phyloP scores from a whole-genome alignment of 2,888 invertebrate species.

The Zaprionus bogoriensis region DNA sequence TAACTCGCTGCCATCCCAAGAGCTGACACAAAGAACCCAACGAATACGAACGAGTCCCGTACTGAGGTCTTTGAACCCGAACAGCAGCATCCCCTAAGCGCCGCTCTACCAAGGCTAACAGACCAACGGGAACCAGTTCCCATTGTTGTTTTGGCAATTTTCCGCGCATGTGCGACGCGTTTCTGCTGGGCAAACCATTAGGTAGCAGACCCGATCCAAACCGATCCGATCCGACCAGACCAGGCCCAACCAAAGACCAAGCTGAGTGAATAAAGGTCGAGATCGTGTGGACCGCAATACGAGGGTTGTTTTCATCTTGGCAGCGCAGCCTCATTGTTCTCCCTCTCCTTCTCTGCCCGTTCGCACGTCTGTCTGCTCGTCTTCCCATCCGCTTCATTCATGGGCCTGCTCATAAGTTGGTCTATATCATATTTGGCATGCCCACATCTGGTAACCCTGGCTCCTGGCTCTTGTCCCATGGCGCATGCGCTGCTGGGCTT shows the following conservation, averaged over 20 bases:
- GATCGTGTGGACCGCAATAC: constrained; percentile 34
- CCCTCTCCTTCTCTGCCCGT: background rate
- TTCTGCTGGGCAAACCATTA: constrained; percentile 30
- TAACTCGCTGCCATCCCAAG: background rate
- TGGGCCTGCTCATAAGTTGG: constrained; percentile 42
- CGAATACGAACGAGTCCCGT: constrained; percentile 2
- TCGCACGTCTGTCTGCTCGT: background rate
- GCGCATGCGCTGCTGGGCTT: constrained; percentile 49
- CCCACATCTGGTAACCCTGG: constrained; percentile 56
- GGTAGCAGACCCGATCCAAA: constrained; percentile 28
- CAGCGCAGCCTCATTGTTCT: constrained; percentile 42
- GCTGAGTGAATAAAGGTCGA: constrained; percentile 19
- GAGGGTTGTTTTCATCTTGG: constrained; percentile 53
- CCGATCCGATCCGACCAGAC: background rate
- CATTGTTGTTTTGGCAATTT: constrained; percentile 55
- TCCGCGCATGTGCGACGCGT: constrained; percentile 49
- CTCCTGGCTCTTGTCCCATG: constrained; percentile 27
- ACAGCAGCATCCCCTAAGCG: constrained; percentile 56
- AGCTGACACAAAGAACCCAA: background rate
- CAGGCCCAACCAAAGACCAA: background rate
- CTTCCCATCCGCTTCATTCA: constrained; percentile 48
- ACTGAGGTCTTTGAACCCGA: constrained; percentile 62
- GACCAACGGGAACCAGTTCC: constrained; percentile 55
- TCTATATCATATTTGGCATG: constrained; percentile 59
- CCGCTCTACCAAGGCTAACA: constrained; percentile 57